Evolutionary conservation across 2,888 invertebrate genomes (phyloP).

Genomic region (Drosophila pseudotakahashii): DNA sequence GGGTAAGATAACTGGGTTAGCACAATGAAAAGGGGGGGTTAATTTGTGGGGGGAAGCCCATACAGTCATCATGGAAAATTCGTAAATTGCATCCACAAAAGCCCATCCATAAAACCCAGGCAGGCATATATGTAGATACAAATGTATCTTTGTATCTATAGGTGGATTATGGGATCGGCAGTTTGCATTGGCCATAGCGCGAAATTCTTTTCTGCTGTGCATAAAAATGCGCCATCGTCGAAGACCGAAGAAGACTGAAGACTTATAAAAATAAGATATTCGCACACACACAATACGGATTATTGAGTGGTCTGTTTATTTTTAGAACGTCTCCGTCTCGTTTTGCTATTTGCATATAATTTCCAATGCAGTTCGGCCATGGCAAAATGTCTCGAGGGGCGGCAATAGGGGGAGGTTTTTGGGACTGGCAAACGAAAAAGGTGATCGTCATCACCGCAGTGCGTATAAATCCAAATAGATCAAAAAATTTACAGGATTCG

Average conservation of each 20-base stretch:
- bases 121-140: constrained; percentile 26
- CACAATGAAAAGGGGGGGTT: constrained; percentile 29
- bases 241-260: constrained; percentile 31
- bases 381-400: constrained; percentile 9
- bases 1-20: constrained; percentile 39
- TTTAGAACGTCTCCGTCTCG: constrained; percentile 55
- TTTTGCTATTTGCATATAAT: constrained; percentile 60
- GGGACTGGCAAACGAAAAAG: constrained; percentile 23
- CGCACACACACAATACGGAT: constrained; percentile 50
- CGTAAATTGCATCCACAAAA: constrained; percentile 45
- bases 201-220: constrained; percentile 65
- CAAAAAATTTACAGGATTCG: not conserved
- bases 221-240: constrained; percentile 54
- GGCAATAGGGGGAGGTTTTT: constrained; percentile 1
- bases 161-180: constrained; percentile 35
- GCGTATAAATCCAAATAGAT: constrained; percentile 26
- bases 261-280: constrained; percentile 56
- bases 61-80: constrained; percentile 66
- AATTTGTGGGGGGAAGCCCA: constrained; percentile 25
- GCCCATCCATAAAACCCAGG: constrained; percentile 1
- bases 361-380: constrained; percentile 65
- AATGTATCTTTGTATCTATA: constrained; percentile 12
- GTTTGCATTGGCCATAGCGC: constrained; percentile 42
- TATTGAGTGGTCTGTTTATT: constrained; percentile 65
- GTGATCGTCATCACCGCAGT: constrained; percentile 48